These are phyloP conservation scores for Drosophila mauritiana DNA, from an alignment of 1,140 invertebrate genomes.

Conservation along the genomic window DNA sequence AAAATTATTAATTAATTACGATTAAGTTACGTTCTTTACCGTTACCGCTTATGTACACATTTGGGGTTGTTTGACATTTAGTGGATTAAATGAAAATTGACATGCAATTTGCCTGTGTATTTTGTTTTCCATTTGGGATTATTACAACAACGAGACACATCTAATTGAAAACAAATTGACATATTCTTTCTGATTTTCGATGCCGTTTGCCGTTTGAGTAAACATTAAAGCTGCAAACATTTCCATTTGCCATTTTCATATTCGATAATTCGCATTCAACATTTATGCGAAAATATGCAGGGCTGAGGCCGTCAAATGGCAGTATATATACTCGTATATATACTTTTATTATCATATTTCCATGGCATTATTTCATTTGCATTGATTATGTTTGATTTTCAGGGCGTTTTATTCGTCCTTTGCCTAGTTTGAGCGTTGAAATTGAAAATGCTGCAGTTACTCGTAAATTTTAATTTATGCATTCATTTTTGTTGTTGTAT, in stretches of 20 bases:
- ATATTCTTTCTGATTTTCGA: conserved; percentile 62
- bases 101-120: conserved; percentile 34
- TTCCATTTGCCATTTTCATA: conserved; percentile 51
- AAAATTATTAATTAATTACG: conserved; percentile 31
- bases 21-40: conserved; percentile 24
- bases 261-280: conserved; percentile 47
- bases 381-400: conserved; percentile 46
- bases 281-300: conserved; percentile 15
- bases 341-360: conserved; percentile 49
- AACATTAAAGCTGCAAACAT: conserved; percentile 49
- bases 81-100: conserved; percentile 65
- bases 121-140: conserved; percentile 45
- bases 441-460: conserved; percentile 28
- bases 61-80: conserved; percentile 29
- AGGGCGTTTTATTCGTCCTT: conserved; percentile 25
- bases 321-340: conserved; percentile 2
- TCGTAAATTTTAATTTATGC: conserved; percentile 37
- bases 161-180: conserved; percentile 80
- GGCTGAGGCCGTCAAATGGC: conserved; percentile 17
- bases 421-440: conserved; percentile 30
- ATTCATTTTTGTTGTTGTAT: conserved; percentile 32
- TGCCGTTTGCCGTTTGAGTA: conserved; percentile 47
- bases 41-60: conserved; percentile 55
- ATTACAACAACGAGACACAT: conserved; percentile 48
- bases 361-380: conserved; percentile 55